Evolutionary conservation across 1,140 invertebrate species (phyloP), one percentile per base, ranked within the genome.

Genomic region (Drosophila asahinai): DNA sequence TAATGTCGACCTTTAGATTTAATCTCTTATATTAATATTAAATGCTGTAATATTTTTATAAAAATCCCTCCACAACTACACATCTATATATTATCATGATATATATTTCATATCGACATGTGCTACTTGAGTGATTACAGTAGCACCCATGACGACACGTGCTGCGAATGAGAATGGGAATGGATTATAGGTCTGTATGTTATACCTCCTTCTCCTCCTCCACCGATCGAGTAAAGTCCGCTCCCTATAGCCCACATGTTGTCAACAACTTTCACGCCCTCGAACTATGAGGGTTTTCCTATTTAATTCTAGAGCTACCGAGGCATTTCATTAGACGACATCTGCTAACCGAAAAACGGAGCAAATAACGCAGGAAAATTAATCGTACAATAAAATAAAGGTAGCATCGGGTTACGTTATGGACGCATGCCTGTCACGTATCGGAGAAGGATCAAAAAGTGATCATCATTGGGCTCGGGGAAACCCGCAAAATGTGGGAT

Each of bases 361-460:
- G 66, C 58, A 76, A 71, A 65, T 63, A 47, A 38, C 9, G 36
- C 43, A 48, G 68, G 42, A 66, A 63, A 65, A 49, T 55, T 55
- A 55, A 55, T 55, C 33, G 33, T 57, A 48, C n/a, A 47, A 40
- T 43, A 60, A 48, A 62, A 48, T 63, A 47, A 79, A 82, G 47
- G 70, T 73, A 49, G 51, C 73, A 81, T 87, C 74, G 60, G 14
- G 77, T 87, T 89, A 78, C 84, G 25, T 43, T 65, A 19, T 66
- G 81, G 83, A 86, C 64, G 84, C 83, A 90, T 90, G 84, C 81
- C 81, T 66, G 86, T 89, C 84, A 90, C 86, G 86, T 79, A 48
- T 33, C 5, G 30, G 55, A 30, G 27, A 25, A 60, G 59, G 72
- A 80, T 73, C 77, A 63, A 67, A 51, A 48, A 51, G 51, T 43